Evolutionary conservation across 1,140 invertebrate species (phyloP), one percentile per base, ranked within the genome.

Genomic region (Vanessa atalanta): DNA sequence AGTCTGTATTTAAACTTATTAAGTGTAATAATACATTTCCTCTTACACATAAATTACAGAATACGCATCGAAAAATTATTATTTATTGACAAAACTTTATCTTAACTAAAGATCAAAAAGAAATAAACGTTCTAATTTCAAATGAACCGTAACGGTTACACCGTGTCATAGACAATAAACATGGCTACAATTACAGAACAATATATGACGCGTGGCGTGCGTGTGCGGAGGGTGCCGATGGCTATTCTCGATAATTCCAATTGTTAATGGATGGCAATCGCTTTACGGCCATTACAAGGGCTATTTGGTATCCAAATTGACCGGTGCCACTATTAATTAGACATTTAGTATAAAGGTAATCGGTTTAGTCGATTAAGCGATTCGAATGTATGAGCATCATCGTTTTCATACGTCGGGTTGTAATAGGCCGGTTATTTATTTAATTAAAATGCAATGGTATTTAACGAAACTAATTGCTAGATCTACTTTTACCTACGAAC

Each of bases 221-320:
- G 70, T 76, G 75, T 75, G 77, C 65, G 72, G 77, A 43, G 37
- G 37, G 37, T 43, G 37, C 76, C 72, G 66, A 72, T 57, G 63
- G 70, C 83, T 65, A 83, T 85, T 82, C 76, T 81, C 83, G 78
- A 87, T 88, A 87, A 87, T 87, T 77, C 84, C 86, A 80, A 83
- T 84, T 79, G 83, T 84, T 82, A 86, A 86, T 86, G 80, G 78
- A 80, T 83, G 66, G 75, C 79, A 69, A 88, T 87, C 83, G 85
- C 77, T 81, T 84, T 81, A 60, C 79, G 79, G 77, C 80, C 77
- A 84, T 85, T 82, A 86, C 84, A 79, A 81, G 79, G 79, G 82
- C 79, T 71, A 79, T 84, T 85, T 78, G 79, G 81, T 79, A 76
- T 72, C 73, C 80, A 83, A 84, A 87, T 86, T 78, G 75, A 69